Conservation (phyloP, 1,140 invertebrate genomes). For the Sitophilus oryzae region DNA sequence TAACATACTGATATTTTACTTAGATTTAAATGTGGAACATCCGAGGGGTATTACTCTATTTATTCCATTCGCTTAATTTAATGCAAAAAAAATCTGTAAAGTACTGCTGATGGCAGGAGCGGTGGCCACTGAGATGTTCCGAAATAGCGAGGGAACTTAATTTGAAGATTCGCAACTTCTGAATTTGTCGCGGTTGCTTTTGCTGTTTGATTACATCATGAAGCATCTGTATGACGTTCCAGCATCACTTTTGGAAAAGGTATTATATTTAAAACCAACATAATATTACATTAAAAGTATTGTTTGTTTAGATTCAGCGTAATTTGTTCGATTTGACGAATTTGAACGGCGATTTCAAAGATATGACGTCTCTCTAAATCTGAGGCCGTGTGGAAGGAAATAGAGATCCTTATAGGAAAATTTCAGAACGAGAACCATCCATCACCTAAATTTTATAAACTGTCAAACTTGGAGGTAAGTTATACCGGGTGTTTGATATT, state of each 20-base stretch:
- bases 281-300: neutral
- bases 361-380: constrained; percentile 55
- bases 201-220: constrained; percentile 93
- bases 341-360: constrained; percentile 51
- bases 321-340: constrained; percentile 70
- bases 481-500: neutral
- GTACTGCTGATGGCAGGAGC: constrained; percentile 70
- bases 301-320: constrained; percentile 64
- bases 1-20: constrained; percentile 32
- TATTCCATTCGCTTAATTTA: constrained; percentile 89
- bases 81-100: constrained; percentile 95
- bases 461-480: constrained; percentile 62
- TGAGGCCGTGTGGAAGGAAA: constrained; percentile 70
- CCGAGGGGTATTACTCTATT: constrained; percentile 83
- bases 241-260: constrained; percentile 67
- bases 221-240: constrained; percentile 90
- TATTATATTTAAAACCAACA: constrained; percentile 36
- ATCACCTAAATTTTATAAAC: constrained; percentile 80
- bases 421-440: constrained; percentile 65
- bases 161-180: constrained; percentile 67
- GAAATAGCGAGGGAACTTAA: constrained; percentile 61
- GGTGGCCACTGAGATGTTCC: constrained; percentile 63
- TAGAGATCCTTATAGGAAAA: constrained; percentile 75
- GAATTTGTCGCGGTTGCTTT: constrained; percentile 73
- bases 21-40: constrained; percentile 94